Evolutionary conservation across 2,888 invertebrate species (phyloP), one percentile per base, ranked within the genome.

Genomic region (Athalia circularis): DNA sequence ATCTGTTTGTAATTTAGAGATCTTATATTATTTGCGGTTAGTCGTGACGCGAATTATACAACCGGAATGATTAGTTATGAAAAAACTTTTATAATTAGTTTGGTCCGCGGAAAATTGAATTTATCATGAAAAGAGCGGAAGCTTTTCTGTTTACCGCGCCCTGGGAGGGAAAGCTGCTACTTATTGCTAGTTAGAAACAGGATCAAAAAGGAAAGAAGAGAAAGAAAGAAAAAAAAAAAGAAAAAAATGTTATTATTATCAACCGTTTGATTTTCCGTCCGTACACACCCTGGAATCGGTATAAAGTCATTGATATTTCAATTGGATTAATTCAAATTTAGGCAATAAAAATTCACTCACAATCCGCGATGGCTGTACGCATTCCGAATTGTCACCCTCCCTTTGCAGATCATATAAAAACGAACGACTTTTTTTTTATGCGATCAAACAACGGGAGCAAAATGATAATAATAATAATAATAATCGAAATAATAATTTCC

Each of bases 221-320:
- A 65, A 47, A 47, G 29, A 29, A 29, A 29, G 29, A 29, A 29
- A 13, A 48, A 11, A 65, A 65, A 48, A 65, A 65, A 47, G 65
- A 65, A n/a, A n/a, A n/a, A 65, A 47, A 47, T 65, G 65, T 65
- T 65, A 65, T 65, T 65, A 65, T 48, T 65, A 13, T 11, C 6
- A 65, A 65, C 48, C 65, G 65, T 65, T 65, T 65, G 65, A 65
- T 65, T 65, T 65, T 65, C 65, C 48, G 13, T 48, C 3, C 9
- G 6, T 8, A 48, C 47, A 65, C 13, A 48, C 65, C 7, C 48
- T 29, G 48, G n/a, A 65, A 47, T 65, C 47, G 65, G 65, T 65
- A 52, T 52, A 52, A 9, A 65, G 47, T 65, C 65, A 65, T 48
- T 65, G 65, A 13, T 65, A 29, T 29, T 65, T 13, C 13, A 65